Base-by-base conservation (phyloP, 2,797 vertebrate species). In the Gallinago nigripennis region DNA sequence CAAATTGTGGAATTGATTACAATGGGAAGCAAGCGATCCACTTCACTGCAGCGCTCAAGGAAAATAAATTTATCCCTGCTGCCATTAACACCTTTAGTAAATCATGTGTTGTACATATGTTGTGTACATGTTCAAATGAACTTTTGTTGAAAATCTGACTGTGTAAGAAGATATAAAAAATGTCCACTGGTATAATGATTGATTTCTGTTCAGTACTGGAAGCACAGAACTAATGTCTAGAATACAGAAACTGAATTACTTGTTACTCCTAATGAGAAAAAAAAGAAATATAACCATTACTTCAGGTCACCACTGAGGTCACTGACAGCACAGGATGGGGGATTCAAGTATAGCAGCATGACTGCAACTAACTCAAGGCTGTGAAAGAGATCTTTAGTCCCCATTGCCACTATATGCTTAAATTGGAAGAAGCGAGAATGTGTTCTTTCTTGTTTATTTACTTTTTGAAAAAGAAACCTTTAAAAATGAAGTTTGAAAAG, bases 241-340 rank as follows among this genome's bases (percentile, higher is more conserved):
- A 92, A 84, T 90, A 82, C 53, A 79, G 91, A 90, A 88, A n/a
- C 60, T 82, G 91, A 92, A 85, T 87, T 78, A 70, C n/a, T 82
- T 87, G 80, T 94, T 97, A 60, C 63, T 94, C 57, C 57, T 43
- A 58, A 79, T 80, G 27, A 82, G 8, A 33, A 15, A 73, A 80
- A 43, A 77, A n/a, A 82, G n/a, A 82, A 86, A 88, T 65, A 79
- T 82, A 93, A 78, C 66, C 85, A 93, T 94, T 96, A 86, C 70
- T 95, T 84, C 75, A 88, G 92, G 94, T 94, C 92, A 86, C 51
- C 72, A 66, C 70, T 79, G 63, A 94, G 92, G 94, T 96, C 92
- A 95, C 73, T 86, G 92, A 80, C 80, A 92, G 51, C 94, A 57
- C 90, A 84, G 94, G 86, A 48, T 86, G 94, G 37, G 91, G 80